Percentiles rank a stretch among this genome's conserved stretches.
Evolutionary conservation across 2,888 invertebrate genomes (phyloP).

Genomic region (Epinotia bilunana): DNA sequence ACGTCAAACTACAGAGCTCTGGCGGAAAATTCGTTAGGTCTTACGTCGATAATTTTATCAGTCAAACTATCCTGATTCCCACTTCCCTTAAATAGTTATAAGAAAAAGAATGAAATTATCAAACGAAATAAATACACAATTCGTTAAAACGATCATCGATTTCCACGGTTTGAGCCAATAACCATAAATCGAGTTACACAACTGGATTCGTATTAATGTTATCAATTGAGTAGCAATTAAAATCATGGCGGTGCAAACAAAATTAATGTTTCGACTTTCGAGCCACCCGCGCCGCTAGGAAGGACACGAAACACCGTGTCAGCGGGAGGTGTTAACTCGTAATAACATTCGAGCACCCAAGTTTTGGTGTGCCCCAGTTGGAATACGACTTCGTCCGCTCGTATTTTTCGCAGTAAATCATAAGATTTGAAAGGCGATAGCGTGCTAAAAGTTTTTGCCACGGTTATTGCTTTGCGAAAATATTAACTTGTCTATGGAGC

Average conservation of each 20-base stretch:
- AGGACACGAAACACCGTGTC: slow-evolving; percentile 30
- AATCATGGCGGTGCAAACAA: slow-evolving; percentile 66
- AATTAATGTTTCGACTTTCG: slow-evolving; percentile 67
- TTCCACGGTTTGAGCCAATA: slow-evolving; percentile 59
- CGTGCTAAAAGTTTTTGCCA: slow-evolving; percentile 61
- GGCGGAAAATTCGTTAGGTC: too few relatives aligned
- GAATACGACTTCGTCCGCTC: slow-evolving; percentile 50
- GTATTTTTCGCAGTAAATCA: slow-evolving; percentile 63
- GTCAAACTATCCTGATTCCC: not conserved
- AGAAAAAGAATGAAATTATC: not conserved
- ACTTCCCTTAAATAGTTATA: not conserved
- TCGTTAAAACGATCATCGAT: slow-evolving; percentile 52
- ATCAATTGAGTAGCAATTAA: slow-evolving; percentile 68
- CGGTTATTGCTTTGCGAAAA: slow-evolving; percentile 61
- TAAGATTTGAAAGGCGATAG: slow-evolving; percentile 68
- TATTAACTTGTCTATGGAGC: slow-evolving; percentile 38
- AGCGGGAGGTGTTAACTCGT: slow-evolving; percentile 46
- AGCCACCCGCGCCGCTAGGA: slow-evolving; percentile 29
- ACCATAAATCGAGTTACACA: slow-evolving; percentile 65
- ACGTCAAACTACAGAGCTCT: too few relatives aligned
- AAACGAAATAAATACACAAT: slow-evolving; percentile 29
- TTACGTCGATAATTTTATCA: not conserved
- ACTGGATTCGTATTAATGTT: slow-evolving; percentile 65
- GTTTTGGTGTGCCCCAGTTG: slow-evolving; percentile 41
- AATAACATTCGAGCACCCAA: slow-evolving; percentile 46